Evolutionary conservation across 1,140 invertebrate genomes (phyloP).

Genomic region (Aphelinus certus): DNA sequence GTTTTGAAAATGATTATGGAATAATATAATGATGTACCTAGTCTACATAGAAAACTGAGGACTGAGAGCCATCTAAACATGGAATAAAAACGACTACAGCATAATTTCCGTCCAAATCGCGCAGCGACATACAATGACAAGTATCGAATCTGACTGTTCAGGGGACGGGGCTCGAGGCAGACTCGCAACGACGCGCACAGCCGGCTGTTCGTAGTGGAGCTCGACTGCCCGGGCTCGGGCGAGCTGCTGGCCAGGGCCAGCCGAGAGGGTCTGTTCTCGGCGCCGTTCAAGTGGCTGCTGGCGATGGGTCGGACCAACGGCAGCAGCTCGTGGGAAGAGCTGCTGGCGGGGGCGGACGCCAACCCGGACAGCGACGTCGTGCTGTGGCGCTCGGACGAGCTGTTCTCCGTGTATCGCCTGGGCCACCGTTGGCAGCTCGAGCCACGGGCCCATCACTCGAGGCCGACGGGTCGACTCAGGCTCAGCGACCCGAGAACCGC

Average conservation of each 20-base stretch:
- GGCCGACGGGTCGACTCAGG: slow-evolving; percentile 5
- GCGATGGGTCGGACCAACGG: slow-evolving; percentile 35
- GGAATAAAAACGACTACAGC: no score
- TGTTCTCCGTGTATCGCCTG: slow-evolving; percentile 48
- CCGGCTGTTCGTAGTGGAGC: slow-evolving; percentile 7
- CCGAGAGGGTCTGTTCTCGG: slow-evolving; percentile 45
- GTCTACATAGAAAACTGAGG: no score
- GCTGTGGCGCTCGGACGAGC: slow-evolving; percentile 20
- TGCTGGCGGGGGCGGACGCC: slow-evolving; percentile 37
- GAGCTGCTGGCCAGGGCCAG: slow-evolving; percentile 40
- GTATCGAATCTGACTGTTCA: no score
- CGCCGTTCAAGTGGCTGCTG: slow-evolving; percentile 54
- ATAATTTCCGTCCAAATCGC: no score
- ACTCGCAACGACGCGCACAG: slow-evolving; percentile 1
- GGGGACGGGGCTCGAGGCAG: no score
- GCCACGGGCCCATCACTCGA: slow-evolving; percentile 42
- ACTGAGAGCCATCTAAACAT: no score
- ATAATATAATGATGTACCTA: no score
- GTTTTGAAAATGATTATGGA: no score
- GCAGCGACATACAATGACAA: no score
- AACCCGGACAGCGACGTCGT: slow-evolving; percentile 53
- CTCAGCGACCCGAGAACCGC: slow-evolving; percentile 22
- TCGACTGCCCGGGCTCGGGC: slow-evolving; percentile 9
- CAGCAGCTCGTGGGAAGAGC: slow-evolving; percentile 31
- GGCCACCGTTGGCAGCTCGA: slow-evolving; percentile 31